Percentiles rank a stretch among this genome's conserved stretches.
Evolutionary conservation across 2,113 vertebrate species (phyloP).

Genomic region (Stomatorhinus ivindoensis): DNA sequence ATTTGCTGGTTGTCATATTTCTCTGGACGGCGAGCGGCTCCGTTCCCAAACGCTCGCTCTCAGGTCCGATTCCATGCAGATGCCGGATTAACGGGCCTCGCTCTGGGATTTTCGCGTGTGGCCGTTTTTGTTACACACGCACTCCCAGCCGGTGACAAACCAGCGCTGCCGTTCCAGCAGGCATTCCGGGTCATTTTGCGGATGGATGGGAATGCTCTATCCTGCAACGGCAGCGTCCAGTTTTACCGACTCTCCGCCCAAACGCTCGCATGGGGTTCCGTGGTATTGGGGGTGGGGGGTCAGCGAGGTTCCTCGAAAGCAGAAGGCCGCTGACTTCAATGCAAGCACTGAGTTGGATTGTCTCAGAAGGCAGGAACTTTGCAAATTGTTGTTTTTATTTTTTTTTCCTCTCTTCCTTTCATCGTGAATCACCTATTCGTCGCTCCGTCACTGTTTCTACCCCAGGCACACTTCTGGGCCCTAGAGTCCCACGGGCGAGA

Average conservation of each 20-base stretch:
- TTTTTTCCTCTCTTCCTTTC: neutral
- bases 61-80: neutral
- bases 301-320: neutral
- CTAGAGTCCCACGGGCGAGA: neutral
- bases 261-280: neutral
- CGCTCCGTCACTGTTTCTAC: neutral
- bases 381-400: neutral
- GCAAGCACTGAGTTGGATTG: neutral
- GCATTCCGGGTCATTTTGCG: conserved; percentile 29
- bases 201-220: neutral
- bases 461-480: neutral
- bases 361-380: neutral
- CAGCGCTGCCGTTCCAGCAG: neutral
- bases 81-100: neutral
- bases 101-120: neutral
- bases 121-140: neutral
- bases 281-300: neutral
- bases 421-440: neutral
- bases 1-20: conserved; percentile 18
- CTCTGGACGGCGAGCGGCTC: neutral
- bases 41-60: neutral
- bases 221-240: neutral
- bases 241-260: neutral
- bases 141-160: neutral
- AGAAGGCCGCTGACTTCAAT: neutral